Percentiles rank a stretch among this genome's conserved stretches.
phyloP scores from a whole-genome alignment of 2,113 vertebrate genomes.

The Daphoenositta chrysoptera region DNA sequence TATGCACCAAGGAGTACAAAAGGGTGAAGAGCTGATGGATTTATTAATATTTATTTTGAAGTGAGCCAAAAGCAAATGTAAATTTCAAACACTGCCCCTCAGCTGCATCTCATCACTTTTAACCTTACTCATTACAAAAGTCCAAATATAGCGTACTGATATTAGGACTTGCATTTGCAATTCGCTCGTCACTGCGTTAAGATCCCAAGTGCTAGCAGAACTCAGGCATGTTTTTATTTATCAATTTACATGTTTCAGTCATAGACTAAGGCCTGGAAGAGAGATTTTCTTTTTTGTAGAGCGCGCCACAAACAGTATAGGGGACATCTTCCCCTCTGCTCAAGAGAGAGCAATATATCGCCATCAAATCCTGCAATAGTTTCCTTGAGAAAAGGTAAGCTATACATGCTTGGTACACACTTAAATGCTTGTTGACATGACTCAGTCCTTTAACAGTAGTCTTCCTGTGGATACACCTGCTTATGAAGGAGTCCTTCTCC shows the following conservation, averaged over 20 bases:
- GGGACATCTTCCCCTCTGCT: neutral
- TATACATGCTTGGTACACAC: neutral
- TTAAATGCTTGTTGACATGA: neutral
- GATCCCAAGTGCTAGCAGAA: neutral
- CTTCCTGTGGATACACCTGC: neutral
- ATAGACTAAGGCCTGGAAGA: neutral
- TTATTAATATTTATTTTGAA: neutral
- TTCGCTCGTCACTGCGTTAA: neutral
- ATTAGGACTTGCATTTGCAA: neutral
- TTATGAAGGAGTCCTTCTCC: neutral
- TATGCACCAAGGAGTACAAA: neutral
- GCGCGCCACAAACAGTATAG: neutral
- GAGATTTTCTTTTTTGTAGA: neutral
- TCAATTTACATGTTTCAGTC: neutral
- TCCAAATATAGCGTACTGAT: neutral
- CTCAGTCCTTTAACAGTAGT: neutral
- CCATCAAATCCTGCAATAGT: neutral
- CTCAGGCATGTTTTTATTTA: neutral
- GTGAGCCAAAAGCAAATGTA: neutral
- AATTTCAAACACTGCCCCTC: neutral
- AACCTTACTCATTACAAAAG: neutral
- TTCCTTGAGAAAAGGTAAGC: neutral
- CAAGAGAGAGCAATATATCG: neutral
- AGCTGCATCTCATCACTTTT: neutral
- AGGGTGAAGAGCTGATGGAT: neutral